Conservation (phyloP, 2,888 invertebrate species). For the Stratiomys singularior region DNA sequence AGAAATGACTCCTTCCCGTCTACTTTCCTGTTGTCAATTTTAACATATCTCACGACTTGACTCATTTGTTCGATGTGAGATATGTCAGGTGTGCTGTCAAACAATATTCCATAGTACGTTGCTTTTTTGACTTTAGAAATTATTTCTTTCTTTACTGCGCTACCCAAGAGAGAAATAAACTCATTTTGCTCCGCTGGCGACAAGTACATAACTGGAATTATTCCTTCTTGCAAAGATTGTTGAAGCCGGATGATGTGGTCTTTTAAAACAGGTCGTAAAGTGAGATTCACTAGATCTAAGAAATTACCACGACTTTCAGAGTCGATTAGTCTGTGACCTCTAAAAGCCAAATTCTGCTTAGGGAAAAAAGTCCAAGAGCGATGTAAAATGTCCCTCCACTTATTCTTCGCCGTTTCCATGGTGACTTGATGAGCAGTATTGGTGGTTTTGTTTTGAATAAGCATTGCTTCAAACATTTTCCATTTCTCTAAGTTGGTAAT, state of each 20-base stretch:
- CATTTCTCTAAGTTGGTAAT: too few species aligned
- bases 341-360: not conserved
- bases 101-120: not conserved
- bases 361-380: not conserved
- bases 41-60: not conserved
- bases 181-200: not conserved
- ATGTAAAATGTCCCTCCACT: not conserved
- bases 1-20: not conserved
- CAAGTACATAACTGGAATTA: not conserved
- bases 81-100: constrained; percentile 2
- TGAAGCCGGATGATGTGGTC: not conserved
- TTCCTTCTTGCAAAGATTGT: not conserved
- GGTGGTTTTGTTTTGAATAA: too few species aligned
- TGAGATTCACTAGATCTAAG: not conserved
- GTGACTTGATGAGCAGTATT: too few species aligned
- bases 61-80: not conserved
- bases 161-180: not conserved
- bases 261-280: not conserved
- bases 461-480: too few species aligned
- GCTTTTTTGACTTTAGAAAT: not conserved
- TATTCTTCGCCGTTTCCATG: too few species aligned
- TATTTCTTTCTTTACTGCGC: not conserved
- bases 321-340: not conserved
- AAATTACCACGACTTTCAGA: constrained; percentile 1
- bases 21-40: not conserved